These are phyloP conservation scores for Eustalomyia histrio DNA, from an alignment of 2,888 invertebrate species.

Conservation along the genomic window DNA sequence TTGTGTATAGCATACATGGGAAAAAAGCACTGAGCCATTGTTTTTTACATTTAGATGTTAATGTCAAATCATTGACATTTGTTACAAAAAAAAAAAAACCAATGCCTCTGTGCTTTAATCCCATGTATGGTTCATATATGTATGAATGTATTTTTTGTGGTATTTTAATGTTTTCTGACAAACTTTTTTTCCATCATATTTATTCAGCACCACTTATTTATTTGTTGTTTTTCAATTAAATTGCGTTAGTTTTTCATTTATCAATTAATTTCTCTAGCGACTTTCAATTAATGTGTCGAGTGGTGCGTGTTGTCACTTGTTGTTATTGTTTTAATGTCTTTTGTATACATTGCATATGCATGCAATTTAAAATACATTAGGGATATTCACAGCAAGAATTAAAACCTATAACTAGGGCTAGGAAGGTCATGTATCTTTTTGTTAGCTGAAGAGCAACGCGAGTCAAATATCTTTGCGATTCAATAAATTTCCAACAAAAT, in stretches of 20 bases:
- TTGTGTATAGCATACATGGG: no score
- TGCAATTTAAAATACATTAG: background rate
- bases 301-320: slow-evolving; percentile 42
- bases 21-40: no score
- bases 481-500: no score
- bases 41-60: no score
- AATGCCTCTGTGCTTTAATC: no score
- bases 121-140: background rate
- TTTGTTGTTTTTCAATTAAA: slow-evolving; percentile 24
- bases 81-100: no score
- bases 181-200: slow-evolving; percentile 2
- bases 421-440: no score
- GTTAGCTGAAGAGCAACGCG: no score
- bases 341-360: background rate
- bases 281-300: slow-evolving; percentile 38
- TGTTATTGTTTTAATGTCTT: slow-evolving; percentile 39
- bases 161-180: background rate
- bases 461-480: no score
- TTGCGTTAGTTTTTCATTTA: slow-evolving; percentile 41
- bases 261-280: slow-evolving; percentile 23
- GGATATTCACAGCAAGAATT: background rate
- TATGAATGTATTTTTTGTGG: background rate
- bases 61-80: no score
- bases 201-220: background rate
- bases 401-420: background rate